These are phyloP conservation scores for Amblyopsis hoosieri DNA, from an alignment of 2,797 vertebrate genomes.

Conservation along the genomic window DNA sequence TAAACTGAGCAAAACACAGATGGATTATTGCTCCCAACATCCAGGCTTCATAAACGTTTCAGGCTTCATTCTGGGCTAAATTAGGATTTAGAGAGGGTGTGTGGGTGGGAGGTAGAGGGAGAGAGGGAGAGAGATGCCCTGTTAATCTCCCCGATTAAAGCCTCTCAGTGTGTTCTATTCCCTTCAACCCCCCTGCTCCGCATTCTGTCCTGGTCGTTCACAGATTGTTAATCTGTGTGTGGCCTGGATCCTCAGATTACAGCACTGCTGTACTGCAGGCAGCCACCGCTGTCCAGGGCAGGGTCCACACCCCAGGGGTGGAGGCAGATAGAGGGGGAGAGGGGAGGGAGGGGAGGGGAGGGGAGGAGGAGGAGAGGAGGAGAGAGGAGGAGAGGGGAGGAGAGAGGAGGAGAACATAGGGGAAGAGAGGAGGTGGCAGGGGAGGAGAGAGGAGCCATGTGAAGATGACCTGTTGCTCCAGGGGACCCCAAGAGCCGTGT, in stretches of 20 bases:
- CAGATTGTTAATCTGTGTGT: slow-evolving; percentile 94
- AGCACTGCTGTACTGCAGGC: slow-evolving; percentile 84
- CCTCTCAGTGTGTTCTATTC: slow-evolving; percentile 87
- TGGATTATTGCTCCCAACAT: slow-evolving; percentile 80
- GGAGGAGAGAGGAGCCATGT: background rate
- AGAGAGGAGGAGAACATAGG: background rate
- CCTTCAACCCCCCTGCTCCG: slow-evolving; percentile 18
- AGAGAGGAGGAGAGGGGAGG: slow-evolving; percentile 9
- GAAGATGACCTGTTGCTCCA: no score
- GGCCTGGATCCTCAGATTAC: slow-evolving; percentile 95
- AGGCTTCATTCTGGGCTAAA: slow-evolving; percentile 81
- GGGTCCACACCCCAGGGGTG: slow-evolving; percentile 64
- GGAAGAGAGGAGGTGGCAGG: background rate
- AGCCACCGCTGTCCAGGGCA: slow-evolving; percentile 62
- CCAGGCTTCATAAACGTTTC: slow-evolving; percentile 72
- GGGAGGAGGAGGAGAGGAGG: background rate
- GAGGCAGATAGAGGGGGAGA: slow-evolving; percentile 65
- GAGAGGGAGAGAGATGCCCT: slow-evolving; percentile 61
- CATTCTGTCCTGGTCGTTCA: slow-evolving; percentile 69
- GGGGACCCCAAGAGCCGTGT: no score
- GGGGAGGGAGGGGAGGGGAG: background rate
- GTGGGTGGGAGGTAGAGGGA: slow-evolving; percentile 53
- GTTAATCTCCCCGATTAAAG: slow-evolving; percentile 85
- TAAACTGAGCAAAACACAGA: slow-evolving; percentile 80
- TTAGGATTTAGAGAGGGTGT: slow-evolving; percentile 82